A percentile compares a stretch with the other conserved stretches of the same genome.
Evolutionary conservation across 2,113 vertebrate genomes (phyloP).

Genomic region (Cyanoramphus novaezelandiae): DNA sequence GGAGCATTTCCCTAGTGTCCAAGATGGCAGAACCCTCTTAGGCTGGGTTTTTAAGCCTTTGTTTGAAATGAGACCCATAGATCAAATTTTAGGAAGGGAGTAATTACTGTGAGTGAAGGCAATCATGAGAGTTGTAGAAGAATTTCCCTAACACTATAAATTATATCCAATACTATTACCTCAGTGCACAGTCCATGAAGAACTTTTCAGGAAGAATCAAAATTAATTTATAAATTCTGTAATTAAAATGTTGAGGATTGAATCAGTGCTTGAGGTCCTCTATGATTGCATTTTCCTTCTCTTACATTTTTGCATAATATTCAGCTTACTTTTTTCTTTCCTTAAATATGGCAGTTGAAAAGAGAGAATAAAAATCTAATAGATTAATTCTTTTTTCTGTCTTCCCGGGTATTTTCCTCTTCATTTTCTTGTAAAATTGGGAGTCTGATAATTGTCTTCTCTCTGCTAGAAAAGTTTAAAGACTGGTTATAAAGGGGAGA

Average conservation of each 20-base stretch:
- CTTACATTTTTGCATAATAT: slow-evolving; percentile 27
- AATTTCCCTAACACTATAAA: slow-evolving; percentile 53
- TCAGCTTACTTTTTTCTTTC: slow-evolving; percentile 40
- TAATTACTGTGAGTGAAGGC: slow-evolving; percentile 58
- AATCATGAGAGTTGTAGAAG: slow-evolving; percentile 51
- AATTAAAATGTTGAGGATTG: slow-evolving; percentile 72
- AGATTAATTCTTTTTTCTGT: slow-evolving; percentile 32
- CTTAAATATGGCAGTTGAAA: slow-evolving; percentile 33
- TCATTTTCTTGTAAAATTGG: not conserved
- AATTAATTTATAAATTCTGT: slow-evolving; percentile 68
- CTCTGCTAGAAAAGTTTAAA: not conserved
- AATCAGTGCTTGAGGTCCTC: slow-evolving; percentile 61
- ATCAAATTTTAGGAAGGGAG: slow-evolving; percentile 46
- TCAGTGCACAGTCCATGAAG: slow-evolving; percentile 34
- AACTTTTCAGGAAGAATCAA: slow-evolving; percentile 59
- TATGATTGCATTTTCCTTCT: slow-evolving; percentile 38
- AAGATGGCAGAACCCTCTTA: not conserved
- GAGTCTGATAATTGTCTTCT: not conserved
- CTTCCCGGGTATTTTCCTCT: not conserved
- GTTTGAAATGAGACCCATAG: slow-evolving; percentile 19
- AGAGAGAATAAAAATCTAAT: slow-evolving; percentile 12
- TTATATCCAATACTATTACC: slow-evolving; percentile 59
- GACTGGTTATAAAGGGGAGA: not conserved
- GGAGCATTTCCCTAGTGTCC: not conserved
- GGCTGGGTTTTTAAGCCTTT: not conserved